Conservation (phyloP, 2,113 vertebrate species). For the Nipponia nippon region DNA sequence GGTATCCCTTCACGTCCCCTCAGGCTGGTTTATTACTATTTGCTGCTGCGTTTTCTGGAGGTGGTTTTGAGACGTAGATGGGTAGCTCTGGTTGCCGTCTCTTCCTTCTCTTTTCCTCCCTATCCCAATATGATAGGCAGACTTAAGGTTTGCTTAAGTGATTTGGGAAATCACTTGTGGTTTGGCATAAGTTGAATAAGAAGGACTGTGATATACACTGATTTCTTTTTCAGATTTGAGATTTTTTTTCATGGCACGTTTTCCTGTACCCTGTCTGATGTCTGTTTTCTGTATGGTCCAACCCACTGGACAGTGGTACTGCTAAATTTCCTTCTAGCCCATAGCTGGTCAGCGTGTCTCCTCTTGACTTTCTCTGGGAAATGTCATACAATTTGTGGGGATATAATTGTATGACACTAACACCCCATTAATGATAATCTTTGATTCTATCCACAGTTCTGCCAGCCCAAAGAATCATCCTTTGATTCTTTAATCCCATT, state of each 20-base stretch:
- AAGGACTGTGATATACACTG: not conserved
- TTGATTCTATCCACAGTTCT: not conserved
- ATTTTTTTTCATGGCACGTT: not conserved
- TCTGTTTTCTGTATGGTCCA: not conserved
- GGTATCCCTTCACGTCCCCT: not conserved
- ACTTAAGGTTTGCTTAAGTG: not conserved
- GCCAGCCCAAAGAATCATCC: not conserved
- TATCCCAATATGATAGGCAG: not conserved
- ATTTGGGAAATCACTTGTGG: not conserved
- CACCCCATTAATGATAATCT: not conserved
- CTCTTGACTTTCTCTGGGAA: not conserved
- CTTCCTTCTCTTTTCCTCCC: not conserved
- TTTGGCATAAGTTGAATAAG: not conserved
- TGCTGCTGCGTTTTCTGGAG: not conserved
- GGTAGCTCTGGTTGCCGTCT: not conserved
- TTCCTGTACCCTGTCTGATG: not conserved
- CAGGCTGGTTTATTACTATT: not conserved
- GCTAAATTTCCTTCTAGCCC: not conserved
- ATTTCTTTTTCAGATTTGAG: not conserved
- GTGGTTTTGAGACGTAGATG: not conserved
- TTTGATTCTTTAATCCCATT: not conserved
- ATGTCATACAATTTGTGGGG: not conserved
- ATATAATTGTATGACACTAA: not conserved
- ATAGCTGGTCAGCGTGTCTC: not conserved
- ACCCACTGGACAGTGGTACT: not conserved